Evolutionary conservation across 2,888 invertebrate genomes (phyloP).

Genomic region (Meteorus cinctellus): DNA sequence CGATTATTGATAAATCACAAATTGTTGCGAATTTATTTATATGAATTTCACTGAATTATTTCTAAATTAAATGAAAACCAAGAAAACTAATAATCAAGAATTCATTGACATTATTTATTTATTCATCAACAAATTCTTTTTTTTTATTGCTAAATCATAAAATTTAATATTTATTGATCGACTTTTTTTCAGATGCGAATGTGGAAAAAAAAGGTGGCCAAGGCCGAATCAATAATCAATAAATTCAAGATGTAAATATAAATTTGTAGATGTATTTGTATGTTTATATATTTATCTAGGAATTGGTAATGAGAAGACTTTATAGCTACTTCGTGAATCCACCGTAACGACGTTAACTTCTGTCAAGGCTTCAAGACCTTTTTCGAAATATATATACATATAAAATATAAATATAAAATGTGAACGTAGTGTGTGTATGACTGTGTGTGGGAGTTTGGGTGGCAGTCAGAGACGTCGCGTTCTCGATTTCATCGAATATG

Average conservation of each 20-base stretch:
- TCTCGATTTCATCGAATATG: conserved; percentile 41
- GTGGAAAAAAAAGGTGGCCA: neutral
- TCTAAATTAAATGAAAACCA: no score
- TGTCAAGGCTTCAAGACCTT: conserved; percentile 27
- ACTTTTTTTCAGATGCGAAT: neutral
- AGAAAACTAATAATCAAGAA: no score
- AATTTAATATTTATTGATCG: no score
- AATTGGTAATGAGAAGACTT: conserved; percentile 50
- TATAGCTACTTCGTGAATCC: conserved; percentile 47
- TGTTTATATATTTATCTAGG: conserved; percentile 20
- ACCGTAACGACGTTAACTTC: conserved; percentile 49
- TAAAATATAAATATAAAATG: neutral
- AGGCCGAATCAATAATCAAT: neutral
- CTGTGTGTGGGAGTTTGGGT: no score
- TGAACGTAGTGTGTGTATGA: no score
- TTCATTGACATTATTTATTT: no score
- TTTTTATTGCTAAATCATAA: no score
- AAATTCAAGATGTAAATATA: neutral
- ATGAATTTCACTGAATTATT: no score
- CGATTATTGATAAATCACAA: no score
- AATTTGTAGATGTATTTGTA: neutral
- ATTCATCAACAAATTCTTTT: no score
- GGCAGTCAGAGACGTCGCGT: conserved; percentile 30
- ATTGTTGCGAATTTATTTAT: no score
- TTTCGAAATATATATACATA: neutral